Percentiles rank a stretch among this genome's conserved stretches.
Conservation (phyloP, 2,113 vertebrate genomes). For the Ophiodon elongatus region DNA sequence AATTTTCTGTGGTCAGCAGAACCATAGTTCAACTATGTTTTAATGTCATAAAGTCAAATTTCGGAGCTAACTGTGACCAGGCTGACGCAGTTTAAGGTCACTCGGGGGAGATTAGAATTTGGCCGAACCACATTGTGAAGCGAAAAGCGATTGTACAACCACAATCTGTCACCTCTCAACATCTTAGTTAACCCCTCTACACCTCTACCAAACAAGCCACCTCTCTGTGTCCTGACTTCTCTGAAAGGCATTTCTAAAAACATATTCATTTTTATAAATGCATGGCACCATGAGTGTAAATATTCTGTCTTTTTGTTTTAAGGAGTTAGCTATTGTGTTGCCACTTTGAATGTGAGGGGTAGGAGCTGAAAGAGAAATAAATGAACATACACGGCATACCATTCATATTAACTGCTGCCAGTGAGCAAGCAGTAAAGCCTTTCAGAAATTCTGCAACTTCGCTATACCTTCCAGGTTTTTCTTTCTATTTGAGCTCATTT, state of each 20-base stretch:
- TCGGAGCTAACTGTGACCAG: constrained; percentile 34
- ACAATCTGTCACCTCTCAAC: constrained; percentile 26
- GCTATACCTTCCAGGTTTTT: constrained; percentile 4
- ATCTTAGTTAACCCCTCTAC: background rate
- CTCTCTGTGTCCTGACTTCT: constrained; percentile 5
- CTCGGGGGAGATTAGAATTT: constrained; percentile 16
- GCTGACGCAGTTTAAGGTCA: constrained; percentile 6
- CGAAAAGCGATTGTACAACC: constrained; percentile 25
- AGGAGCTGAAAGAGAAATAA: background rate
- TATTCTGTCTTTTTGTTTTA: constrained; percentile 26
- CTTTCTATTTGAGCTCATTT: constrained; percentile 3
- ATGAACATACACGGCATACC: background rate
- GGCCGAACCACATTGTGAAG: constrained; percentile 42
- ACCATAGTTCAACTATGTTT: constrained; percentile 16
- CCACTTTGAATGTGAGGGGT: constrained; percentile 18
- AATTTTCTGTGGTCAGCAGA: constrained; percentile 40
- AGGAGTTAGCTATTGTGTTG: constrained; percentile 23
- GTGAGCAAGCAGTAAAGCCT: constrained; percentile 12
- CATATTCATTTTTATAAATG: constrained; percentile 43
- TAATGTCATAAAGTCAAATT: background rate
- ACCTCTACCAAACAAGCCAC: constrained; percentile 9
- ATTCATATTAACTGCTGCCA: background rate
- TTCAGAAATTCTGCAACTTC: background rate
- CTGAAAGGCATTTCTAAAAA: constrained; percentile 14
- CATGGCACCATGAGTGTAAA: constrained; percentile 71